Percentiles rank a stretch among this genome's conserved stretches.
phyloP scores from a whole-genome alignment of 2,113 vertebrate genomes.

The Notarius quadriscutis region DNA sequence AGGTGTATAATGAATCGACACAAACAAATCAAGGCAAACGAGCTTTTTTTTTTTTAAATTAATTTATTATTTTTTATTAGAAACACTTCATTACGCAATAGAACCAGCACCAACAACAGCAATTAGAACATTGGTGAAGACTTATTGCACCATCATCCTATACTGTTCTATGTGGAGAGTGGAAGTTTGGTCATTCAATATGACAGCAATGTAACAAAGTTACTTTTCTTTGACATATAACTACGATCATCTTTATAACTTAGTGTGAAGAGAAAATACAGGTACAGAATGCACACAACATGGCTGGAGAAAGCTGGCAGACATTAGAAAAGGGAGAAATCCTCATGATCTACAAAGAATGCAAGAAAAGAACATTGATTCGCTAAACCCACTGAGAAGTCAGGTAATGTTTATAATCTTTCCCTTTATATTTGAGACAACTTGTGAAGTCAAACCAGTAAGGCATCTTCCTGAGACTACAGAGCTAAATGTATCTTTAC shows the following conservation, averaged over 20 bases:
- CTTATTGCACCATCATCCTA: conserved; percentile 75
- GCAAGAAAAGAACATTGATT: conserved; percentile 9
- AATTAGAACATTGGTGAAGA: conserved; percentile 47
- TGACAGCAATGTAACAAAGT: conserved; percentile 16
- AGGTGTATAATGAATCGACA: not conserved
- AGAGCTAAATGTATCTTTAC: conserved; percentile 30
- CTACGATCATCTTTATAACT: conserved; percentile 28
- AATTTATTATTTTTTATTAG: conserved; percentile 57
- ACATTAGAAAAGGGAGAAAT: not conserved
- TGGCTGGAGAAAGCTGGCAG: not conserved
- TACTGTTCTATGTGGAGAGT: conserved; percentile 58
- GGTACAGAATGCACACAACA: not conserved
- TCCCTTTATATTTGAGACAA: conserved; percentile 28
- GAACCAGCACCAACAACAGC: conserved; percentile 74
- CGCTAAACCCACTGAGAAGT: not conserved
- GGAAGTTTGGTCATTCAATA: conserved; percentile 47
- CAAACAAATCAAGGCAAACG: conserved; percentile 45
- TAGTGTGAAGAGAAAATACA: conserved; percentile 26
- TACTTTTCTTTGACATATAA: conserved; percentile 1
- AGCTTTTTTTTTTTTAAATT: conserved; percentile 56
- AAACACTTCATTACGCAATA: conserved; percentile 76
- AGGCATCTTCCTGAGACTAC: conserved; percentile 51
- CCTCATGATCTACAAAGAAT: not conserved
- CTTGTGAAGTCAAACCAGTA: conserved; percentile 17
- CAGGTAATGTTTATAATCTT: conserved; percentile 1